Base-by-base conservation (phyloP, 2,888 invertebrate species). In the Siphonodentalium dalli region DNA sequence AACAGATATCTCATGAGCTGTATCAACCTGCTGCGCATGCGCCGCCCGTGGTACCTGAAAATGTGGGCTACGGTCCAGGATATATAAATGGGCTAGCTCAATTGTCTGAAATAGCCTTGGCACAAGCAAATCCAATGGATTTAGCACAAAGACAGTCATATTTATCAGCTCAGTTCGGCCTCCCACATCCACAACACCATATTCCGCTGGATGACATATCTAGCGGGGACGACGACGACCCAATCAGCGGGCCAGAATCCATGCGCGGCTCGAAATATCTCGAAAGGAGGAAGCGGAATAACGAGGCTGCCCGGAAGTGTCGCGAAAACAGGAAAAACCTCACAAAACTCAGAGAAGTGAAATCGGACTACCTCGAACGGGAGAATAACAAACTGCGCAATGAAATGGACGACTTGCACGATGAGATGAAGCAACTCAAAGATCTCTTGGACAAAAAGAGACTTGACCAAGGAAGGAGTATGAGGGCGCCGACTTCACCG, bases 361-460 rank as follows among this genome's bases (percentile, higher is more conserved):
- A 82, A 46, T 76, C 78, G 0, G 67, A 66, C 15, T 68, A 74
- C 31, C 68, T 84, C 42, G 83, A 83, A 62, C 66, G 61, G 3
- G 83, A 84, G 69, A 84, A 84, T 68, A 78, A 78, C 48, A 89
- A 90, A 79, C 85, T 94, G 13, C 72, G 77, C 34, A 63, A 73
- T 18, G 91, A 95, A 82, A 85, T 96, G 66, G 91, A 90, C 71
- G 87, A 91, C 68, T 87, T 96, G 23, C 93, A 93, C 29, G 90
- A 90, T 1, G 95, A 96, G 83, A 93, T 96, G 64, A 93, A 92
- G 44, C 90, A 89, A 63, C 87, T 96, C 7, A 92, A 93, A 65
- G 82, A 80, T 55, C 74, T 83, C 63, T 71, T 84, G 21, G 73
- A 74, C 31, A 72, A 71, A 64, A 77, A 75, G 49, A 62, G 61